Evolutionary conservation across 2,113 vertebrate species (phyloP).

Genomic region (Chlorodrepanis virens): DNA sequence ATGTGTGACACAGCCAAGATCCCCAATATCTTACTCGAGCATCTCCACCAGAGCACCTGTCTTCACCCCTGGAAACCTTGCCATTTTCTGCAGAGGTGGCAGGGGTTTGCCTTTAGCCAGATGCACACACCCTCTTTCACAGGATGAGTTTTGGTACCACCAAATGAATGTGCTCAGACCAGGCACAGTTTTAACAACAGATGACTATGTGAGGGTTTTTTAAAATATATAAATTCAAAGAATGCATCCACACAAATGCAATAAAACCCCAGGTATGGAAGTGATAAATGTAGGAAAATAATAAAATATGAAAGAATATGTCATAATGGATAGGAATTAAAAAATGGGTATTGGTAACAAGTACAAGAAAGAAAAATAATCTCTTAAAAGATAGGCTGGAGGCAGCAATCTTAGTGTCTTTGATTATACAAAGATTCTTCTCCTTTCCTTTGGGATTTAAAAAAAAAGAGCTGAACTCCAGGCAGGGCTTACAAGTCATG

Average conservation of each 20-base stretch:
- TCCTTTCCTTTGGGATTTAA: not conserved
- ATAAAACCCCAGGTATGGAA: not conserved
- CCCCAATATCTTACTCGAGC: rapidly evolving
- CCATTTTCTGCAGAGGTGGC: not conserved
- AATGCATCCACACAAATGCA: not conserved
- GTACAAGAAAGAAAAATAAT: not conserved
- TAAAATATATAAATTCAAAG: not conserved
- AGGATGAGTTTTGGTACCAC: not conserved
- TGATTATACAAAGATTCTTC: not conserved
- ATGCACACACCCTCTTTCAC: not conserved
- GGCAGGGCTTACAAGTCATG: not conserved
- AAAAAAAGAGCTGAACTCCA: not conserved
- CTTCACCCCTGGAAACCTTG: not conserved
- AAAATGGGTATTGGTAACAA: not conserved
- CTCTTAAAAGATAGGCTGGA: not conserved
- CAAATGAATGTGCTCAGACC: not conserved
- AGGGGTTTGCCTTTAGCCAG: not conserved
- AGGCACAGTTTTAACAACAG: not conserved
- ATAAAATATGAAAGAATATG: not conserved
- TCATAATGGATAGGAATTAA: not conserved
- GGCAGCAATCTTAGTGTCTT: not conserved
- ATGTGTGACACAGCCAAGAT: not conserved
- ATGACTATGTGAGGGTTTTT: not conserved
- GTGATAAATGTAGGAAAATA: not conserved
- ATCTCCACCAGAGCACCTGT: not conserved